Evolutionary conservation across 1,140 invertebrate genomes (phyloP), one percentile per base, ranked within the genome.

Genomic region (Mycetomoellerius zeteki): DNA sequence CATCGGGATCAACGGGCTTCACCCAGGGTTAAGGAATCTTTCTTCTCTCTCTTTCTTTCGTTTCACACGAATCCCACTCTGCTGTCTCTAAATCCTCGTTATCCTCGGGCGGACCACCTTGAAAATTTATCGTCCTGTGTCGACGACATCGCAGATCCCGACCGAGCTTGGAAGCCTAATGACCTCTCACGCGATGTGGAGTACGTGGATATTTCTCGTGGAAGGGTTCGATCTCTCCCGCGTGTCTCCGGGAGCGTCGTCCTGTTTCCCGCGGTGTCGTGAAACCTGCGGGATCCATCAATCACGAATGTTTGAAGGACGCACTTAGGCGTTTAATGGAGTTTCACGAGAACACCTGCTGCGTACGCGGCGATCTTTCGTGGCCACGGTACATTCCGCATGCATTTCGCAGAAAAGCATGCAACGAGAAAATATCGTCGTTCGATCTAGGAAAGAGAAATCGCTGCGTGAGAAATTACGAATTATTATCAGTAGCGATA

Each of bases 111-210:
- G 82, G 85, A 87, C 87, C 89, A 89, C 50, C 89, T 89, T 50
- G 80, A 76, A 89, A 90, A 91, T 91, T 91, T 91, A 91, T 91
- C 85, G 89, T 89, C 81, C 85, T 60, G 43, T 54, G 89, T 91
- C 87, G 85, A 89, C 87, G 87, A 91, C 89, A 91, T 89, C 80
- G 71, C 67, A 82, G 89, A 88, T 90, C 60, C 62, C 69, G 86
- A 84, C 89, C 60, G 77, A 90, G 90, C 89, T 90, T 88, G 89
- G 81, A 64, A 90, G 89, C 90, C 86, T 91, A 91, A 90, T 91
- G 90, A 91, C 89, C 89, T 85, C 90, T 91, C 89, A 52, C 86
- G 78, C 52, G 85, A 69, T 81, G 87, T 75, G 47, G 88, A 71
- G 87, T 85, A 90, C 69, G 47, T 56, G 37, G 60, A 50, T 75